Conservation (phyloP, 2,113 vertebrate genomes). For the Dasyprocta punctata region DNA sequence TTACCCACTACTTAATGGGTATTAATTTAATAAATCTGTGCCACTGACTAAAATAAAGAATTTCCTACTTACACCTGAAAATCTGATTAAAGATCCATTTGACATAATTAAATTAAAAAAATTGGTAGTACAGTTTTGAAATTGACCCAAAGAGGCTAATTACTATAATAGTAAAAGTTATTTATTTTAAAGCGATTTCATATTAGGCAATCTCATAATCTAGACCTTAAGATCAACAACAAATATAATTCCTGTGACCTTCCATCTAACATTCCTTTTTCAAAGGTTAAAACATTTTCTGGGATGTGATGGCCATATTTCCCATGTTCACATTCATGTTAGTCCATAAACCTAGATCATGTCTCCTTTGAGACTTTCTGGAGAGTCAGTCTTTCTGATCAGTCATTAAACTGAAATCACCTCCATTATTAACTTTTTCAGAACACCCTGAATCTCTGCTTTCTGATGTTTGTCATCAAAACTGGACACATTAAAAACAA, state of each 20-base stretch:
- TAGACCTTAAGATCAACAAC: constrained; percentile 29
- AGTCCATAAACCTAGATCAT: not conserved
- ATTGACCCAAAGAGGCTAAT: not conserved
- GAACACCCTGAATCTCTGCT: not conserved
- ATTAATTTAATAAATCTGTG: not conserved
- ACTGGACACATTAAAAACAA: constrained; percentile 18
- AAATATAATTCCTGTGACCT: not conserved
- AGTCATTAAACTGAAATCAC: not conserved
- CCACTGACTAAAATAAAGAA: constrained; percentile 27
- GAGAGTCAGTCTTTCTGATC: not conserved
- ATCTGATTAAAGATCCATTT: constrained; percentile 18
- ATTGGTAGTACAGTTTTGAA: constrained; percentile 37
- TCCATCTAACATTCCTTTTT: constrained; percentile 12
- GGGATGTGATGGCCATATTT: not conserved
- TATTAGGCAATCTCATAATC: not conserved
- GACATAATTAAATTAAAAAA: not conserved
- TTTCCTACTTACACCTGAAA: constrained; percentile 30
- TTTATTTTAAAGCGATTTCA: constrained; percentile 40
- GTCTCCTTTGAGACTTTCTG: not conserved
- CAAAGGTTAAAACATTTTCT: not conserved
- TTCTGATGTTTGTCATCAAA: not conserved
- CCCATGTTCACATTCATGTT: not conserved
- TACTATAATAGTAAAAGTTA: not conserved
- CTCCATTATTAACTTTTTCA: constrained; percentile 16
- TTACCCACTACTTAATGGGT: not conserved